Evolutionary conservation across 2,113 vertebrate species (phyloP).

Genomic region (Sialia sialis): DNA sequence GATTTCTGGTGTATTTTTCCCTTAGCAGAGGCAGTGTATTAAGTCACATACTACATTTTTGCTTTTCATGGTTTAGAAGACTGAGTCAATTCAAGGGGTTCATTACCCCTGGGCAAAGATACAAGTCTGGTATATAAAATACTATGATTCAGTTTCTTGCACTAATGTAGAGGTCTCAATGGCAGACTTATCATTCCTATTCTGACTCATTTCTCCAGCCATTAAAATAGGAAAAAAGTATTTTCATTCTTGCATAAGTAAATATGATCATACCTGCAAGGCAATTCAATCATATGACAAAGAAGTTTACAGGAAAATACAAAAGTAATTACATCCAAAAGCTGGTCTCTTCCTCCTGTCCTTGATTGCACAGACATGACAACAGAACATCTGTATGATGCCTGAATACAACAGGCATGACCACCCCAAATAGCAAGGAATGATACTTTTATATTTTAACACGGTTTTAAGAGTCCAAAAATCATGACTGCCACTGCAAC

Average conservation of each 20-base stretch:
- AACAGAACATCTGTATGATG: background rate
- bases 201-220: background rate
- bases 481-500: background rate
- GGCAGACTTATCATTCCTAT: background rate
- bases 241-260: background rate
- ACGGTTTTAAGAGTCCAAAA: background rate
- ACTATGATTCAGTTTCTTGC: accelerated
- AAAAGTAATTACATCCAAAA: background rate
- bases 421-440: background rate
- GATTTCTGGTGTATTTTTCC: background rate
- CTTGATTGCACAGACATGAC: background rate
- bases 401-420: background rate
- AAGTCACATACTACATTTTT: background rate
- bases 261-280: background rate
- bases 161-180: background rate
- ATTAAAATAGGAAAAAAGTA: background rate
- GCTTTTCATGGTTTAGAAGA: background rate
- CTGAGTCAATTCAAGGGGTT: background rate
- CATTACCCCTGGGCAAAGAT: background rate
- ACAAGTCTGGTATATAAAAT: background rate
- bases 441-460: background rate
- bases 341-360: background rate
- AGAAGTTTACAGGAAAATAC: background rate
- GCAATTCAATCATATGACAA: background rate
- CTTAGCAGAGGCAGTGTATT: background rate